phyloP scores from a whole-genome alignment of 2,113 vertebrate genomes.

The Cygnus atratus region DNA sequence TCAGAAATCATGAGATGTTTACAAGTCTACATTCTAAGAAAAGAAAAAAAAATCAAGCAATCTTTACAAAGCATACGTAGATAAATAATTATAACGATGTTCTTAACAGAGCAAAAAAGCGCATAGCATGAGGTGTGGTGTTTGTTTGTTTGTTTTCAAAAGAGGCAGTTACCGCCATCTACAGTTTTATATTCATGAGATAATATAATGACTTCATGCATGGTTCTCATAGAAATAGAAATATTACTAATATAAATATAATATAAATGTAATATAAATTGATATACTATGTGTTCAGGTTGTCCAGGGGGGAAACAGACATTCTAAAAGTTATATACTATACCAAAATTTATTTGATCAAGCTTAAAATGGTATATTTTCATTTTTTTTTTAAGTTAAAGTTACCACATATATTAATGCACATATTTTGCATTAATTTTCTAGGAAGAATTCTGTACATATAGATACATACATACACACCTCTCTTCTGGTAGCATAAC shows the following conservation, averaged over 20 bases:
- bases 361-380: not conserved
- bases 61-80: not conserved
- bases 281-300: not conserved
- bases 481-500: not conserved
- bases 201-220: not conserved
- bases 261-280: not conserved
- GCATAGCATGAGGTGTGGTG: not conserved
- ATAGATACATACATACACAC: not conserved
- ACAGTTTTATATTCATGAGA: not conserved
- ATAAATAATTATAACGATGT: not conserved
- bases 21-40: not conserved
- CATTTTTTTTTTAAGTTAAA: not conserved
- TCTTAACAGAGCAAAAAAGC: not conserved
- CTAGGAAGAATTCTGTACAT: not conserved
- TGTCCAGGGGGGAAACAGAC: accelerated
- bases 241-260: not conserved
- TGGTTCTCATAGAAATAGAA: not conserved
- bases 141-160: not conserved
- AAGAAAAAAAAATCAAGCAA: accelerated
- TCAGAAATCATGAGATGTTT: not conserved
- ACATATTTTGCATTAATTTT: not conserved
- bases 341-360: not conserved
- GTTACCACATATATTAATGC: not conserved
- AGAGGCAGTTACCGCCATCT: not conserved
- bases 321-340: not conserved